These are phyloP conservation scores for Pterostichus madidus DNA, from an alignment of 2,888 invertebrate genomes.

Conservation along the genomic window DNA sequence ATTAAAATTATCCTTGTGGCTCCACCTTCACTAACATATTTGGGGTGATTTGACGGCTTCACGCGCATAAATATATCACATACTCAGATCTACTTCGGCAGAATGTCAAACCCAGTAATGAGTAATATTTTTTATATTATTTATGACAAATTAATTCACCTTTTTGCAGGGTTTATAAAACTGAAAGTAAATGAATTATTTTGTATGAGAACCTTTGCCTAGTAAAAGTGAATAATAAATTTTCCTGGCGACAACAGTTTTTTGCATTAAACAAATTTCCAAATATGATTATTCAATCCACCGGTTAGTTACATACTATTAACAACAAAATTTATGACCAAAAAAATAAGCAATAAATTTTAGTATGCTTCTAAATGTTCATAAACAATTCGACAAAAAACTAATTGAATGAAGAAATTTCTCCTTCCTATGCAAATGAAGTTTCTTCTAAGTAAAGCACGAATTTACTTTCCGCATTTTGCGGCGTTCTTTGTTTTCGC, in stretches of 20 bases:
- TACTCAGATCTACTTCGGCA: too few relatives aligned
- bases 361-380: background rate
- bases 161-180: too few relatives aligned
- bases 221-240: conserved; percentile 4
- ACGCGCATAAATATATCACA: too few relatives aligned
- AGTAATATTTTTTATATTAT: too few relatives aligned
- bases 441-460: conserved; percentile 18
- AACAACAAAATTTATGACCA: conserved; percentile 3
- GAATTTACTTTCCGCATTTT: conserved; percentile 4
- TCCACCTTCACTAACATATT: too few relatives aligned
- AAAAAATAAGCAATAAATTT: conserved; percentile 29
- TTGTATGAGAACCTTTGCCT: too few relatives aligned
- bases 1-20: too few relatives aligned
- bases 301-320: background rate
- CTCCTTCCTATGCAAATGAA: conserved; percentile 32
- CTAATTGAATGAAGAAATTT: conserved; percentile 29
- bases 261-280: background rate
- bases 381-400: conserved; percentile 22
- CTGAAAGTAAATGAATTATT: too few relatives aligned
- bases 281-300: conserved; percentile 15
- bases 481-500: background rate
- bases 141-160: too few relatives aligned
- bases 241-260: background rate
- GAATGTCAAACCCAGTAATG: too few relatives aligned
- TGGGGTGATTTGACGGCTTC: too few relatives aligned